These are phyloP conservation scores for Tenthredo distinguenda DNA, from an alignment of 2,888 invertebrate genomes.

Conservation along the genomic window DNA sequence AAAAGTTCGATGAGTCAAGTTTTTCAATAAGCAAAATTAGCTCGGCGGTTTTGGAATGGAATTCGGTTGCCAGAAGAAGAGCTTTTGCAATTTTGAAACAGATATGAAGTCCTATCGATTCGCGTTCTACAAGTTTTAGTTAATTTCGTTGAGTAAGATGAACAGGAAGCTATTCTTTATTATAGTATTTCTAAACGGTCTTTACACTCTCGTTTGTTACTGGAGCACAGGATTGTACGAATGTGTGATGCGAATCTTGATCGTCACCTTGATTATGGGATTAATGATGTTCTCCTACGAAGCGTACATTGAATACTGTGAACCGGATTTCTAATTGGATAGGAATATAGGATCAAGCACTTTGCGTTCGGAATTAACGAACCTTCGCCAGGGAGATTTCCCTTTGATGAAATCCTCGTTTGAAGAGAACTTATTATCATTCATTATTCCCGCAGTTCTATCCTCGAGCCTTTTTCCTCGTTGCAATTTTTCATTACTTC, in stretches of 20 bases:
- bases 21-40: background rate
- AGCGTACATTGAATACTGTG: slow-evolving; percentile 22
- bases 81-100: background rate
- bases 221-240: slow-evolving; percentile 30
- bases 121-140: background rate
- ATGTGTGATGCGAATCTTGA: slow-evolving; percentile 2
- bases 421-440: slow-evolving; percentile 9
- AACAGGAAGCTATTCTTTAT: background rate
- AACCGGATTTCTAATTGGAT: slow-evolving; percentile 19
- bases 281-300: slow-evolving; percentile 26
- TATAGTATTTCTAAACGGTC: background rate
- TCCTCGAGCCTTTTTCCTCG: background rate
- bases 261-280: slow-evolving; percentile 18
- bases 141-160: background rate
- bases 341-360: background rate
- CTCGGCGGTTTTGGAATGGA: background rate
- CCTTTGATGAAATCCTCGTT: slow-evolving; percentile 7
- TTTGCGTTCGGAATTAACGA: background rate
- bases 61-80: background rate
- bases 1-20: background rate
- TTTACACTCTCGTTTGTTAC: slow-evolving; percentile 18
- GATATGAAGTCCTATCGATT: background rate
- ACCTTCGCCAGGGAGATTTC: background rate
- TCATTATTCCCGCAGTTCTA: background rate
- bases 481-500: background rate